phyloP scores from a whole-genome alignment of 1,140 invertebrate species.

The Pseudomyrmex flavicornis region DNA sequence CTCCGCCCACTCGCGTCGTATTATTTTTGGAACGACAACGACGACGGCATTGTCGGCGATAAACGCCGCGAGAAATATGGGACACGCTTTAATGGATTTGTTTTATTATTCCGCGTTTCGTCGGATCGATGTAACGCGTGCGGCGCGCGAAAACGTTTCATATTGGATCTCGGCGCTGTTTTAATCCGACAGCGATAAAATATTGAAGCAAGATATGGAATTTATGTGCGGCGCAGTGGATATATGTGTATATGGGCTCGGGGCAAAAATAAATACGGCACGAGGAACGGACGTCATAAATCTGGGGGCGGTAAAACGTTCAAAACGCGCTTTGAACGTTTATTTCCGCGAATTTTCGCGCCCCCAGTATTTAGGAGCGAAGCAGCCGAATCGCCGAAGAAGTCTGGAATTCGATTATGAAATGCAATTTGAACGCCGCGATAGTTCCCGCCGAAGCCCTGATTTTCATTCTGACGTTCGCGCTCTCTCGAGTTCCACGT shows the following conservation, averaged over 20 bases:
- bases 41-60: background rate
- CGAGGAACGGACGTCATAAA: slow-evolving; percentile 47
- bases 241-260: slow-evolving; percentile 29
- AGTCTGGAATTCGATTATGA: slow-evolving; percentile 45
- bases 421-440: slow-evolving; percentile 25
- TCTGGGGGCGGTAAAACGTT: slow-evolving; percentile 33
- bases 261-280: slow-evolving; percentile 49
- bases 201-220: slow-evolving; percentile 59
- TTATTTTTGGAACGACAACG: no score
- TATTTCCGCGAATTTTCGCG: slow-evolving; percentile 47
- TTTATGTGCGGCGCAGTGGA: slow-evolving; percentile 56
- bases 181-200: slow-evolving; percentile 60
- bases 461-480: slow-evolving; percentile 40
- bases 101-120: slow-evolving; percentile 47
- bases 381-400: slow-evolving; percentile 29
- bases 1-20: no score
- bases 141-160: slow-evolving; percentile 45
- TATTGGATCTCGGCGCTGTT: slow-evolving; percentile 45
- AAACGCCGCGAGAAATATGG: background rate
- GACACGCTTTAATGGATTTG: slow-evolving; percentile 34
- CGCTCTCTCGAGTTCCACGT: background rate
- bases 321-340: slow-evolving; percentile 56
- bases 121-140: slow-evolving; percentile 14
- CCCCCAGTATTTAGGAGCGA: slow-evolving; percentile 16
- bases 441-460: slow-evolving; percentile 4